These are phyloP conservation scores for Melanerpes aurifrons DNA, from an alignment of 2,113 vertebrate genomes.

Conservation along the genomic window DNA sequence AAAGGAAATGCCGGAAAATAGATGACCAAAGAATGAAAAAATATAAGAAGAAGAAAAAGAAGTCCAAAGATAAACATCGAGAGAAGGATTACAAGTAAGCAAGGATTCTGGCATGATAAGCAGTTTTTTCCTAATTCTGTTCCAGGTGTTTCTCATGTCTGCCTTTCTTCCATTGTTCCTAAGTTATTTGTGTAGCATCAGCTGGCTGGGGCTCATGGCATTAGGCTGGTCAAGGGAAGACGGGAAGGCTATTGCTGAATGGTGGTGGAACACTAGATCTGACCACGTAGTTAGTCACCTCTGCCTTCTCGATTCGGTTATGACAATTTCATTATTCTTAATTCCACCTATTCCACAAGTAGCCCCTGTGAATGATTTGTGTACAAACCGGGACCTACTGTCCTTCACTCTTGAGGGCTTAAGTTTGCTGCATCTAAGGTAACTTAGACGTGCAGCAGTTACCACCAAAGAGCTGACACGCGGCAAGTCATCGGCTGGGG, in stretches of 20 bases:
- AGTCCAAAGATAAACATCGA: conserved; percentile 88
- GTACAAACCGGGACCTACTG: neutral
- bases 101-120: conserved; percentile 36
- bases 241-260: conserved; percentile 1
- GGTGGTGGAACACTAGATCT: conserved; percentile 19
- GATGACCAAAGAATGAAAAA: conserved; percentile 77
- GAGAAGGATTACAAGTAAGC: conserved; percentile 82
- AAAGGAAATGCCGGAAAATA: conserved; percentile 59
- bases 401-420: neutral
- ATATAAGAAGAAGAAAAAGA: conserved; percentile 93
- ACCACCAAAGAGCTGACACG: neutral
- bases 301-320: neutral
- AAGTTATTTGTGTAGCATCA: neutral
- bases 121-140: conserved; percentile 29
- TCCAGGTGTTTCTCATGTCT: conserved; percentile 34
- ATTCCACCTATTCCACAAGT: neutral
- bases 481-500: conserved; percentile 29
- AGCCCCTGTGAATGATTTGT: neutral
- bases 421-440: conserved; percentile 5
- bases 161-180: conserved; percentile 20
- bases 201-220: neutral
- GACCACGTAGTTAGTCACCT: neutral
- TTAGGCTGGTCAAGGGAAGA: neutral
- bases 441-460: neutral
- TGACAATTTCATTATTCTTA: neutral